Conservation (phyloP, 2,113 vertebrate species). For the Hyperoodon ampullatus region DNA sequence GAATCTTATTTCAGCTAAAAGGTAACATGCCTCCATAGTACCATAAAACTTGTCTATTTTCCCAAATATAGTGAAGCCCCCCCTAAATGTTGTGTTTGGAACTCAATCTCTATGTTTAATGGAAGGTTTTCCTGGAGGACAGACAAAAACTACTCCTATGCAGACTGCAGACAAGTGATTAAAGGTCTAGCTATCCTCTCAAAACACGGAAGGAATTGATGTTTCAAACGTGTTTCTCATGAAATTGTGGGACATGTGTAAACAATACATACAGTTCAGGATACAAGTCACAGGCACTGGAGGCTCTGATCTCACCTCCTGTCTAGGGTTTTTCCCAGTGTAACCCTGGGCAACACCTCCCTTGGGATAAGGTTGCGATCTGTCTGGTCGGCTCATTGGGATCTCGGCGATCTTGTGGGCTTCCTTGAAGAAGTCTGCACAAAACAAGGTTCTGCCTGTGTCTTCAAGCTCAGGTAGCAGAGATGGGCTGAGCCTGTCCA, state of each 20-base stretch:
- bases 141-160: fast-evolving
- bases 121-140: not conserved
- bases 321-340: not conserved
- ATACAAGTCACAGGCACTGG: not conserved
- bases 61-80: not conserved
- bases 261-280: not conserved
- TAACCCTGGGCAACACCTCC: not conserved
- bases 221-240: not conserved
- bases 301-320: fast-evolving
- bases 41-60: not conserved
- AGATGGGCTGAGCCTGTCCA: not conserved
- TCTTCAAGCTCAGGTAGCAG: not conserved
- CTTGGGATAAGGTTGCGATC: not conserved
- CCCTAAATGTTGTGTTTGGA: no score
- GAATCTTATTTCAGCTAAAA: not conserved
- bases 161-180: fast-evolving
- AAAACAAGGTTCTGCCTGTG: not conserved
- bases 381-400: fast-evolving
- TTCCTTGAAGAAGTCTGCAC: not conserved
- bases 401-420: not conserved
- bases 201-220: not conserved
- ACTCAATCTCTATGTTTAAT: not conserved
- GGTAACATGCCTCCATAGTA: not conserved
- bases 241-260: not conserved
- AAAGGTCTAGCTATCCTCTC: not conserved